Evolutionary conservation across 2,797 vertebrate species (phyloP), one percentile per base, ranked within the genome.

Genomic region (Channa striata): DNA sequence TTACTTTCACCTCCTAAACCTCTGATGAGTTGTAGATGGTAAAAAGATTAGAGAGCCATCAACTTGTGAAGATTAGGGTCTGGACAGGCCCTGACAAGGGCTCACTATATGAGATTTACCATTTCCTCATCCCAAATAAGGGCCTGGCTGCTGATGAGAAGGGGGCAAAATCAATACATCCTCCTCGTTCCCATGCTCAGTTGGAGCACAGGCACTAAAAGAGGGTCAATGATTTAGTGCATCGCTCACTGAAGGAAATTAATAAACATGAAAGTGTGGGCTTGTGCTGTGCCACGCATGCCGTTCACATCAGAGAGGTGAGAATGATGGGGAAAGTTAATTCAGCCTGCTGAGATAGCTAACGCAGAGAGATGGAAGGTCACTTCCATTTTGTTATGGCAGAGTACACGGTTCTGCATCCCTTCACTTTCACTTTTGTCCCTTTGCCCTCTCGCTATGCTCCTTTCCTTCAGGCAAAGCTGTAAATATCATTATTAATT

Each of bases 111-210:
- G 77, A 91, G 88, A 91, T 89, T 89, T 90, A 89, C 72, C 65
- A 82, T 89, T 85, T 87, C 78, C 78, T 68, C 74, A 69, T 87
- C 57, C 82, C 74, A 87, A 88, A 91, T 87, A 78, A 81, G 77
- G 75, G 77, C 81, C 67, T 50, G 53, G 80, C 68, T 65, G 78
- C 81, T 89, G 89, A 92, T 91, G 89, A 89, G 86, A 85, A 65
- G 76, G 86, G 83, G 84, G 83, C 76, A 78, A 87, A 89, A 92
- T 93, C 91, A 89, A 92, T 93, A 90, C 54, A 59, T 69, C 87
- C 84, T 86, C 53, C 78, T 78, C 54, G 72, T 90, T 93, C 90
- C 83, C 91, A 90, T 86, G 86, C 87, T 88, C 74, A 43, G 66
- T 19, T 53, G 50, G 76, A 81, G 84, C 80, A 77, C 2, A 81